Evolutionary conservation across 2,797 vertebrate species (phyloP), one percentile per base, ranked within the genome.

Genomic region (Clarias pachynema): DNA sequence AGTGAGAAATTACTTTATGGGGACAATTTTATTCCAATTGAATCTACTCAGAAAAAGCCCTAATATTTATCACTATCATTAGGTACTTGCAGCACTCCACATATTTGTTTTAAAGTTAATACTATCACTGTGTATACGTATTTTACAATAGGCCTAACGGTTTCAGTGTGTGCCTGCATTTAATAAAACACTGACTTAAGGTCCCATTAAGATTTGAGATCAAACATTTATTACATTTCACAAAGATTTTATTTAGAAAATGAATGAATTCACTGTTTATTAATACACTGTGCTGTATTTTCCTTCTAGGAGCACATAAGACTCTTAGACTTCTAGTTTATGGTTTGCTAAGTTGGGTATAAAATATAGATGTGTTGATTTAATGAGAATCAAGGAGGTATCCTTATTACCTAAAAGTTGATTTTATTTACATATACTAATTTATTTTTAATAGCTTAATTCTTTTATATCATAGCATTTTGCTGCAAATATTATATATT

Each of bases 121-220:
- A 59, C 10, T 24, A 24, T 78, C 4, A 15, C 56, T 60, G 56
- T 0, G 10, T 78, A 24, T 5, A 1, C 59, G 5, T 59, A 53
- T 31, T 77, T 57, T 34, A 77, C 29, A 59, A 34, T 75, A 75
- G n/a, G 49, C n/a, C 56, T 75, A 57, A 31, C 6, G 8, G 40
- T 49, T 73, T 40, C 26, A 53, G 65, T 31, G 29, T 66, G 65
- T 16, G 5, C 4, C 44, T 29, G 44, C 44, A 49, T 49, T 73
- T 73, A 75, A 57, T 75, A 20, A 57, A 31, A 75, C 3, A 29
- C 6, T 9, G n/a, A 31, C 49, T 75, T 75, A 75, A 18, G n/a
- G 72, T 74, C 73, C 16, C 49, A 57, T 75, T 57, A 75, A 74
- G 72, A 20, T 74, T n/a, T 74, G n/a, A 59, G 74, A 34, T 4